Evolutionary conservation across 2,797 vertebrate species (phyloP).

Genomic region (Xyrichtys novacula): DNA sequence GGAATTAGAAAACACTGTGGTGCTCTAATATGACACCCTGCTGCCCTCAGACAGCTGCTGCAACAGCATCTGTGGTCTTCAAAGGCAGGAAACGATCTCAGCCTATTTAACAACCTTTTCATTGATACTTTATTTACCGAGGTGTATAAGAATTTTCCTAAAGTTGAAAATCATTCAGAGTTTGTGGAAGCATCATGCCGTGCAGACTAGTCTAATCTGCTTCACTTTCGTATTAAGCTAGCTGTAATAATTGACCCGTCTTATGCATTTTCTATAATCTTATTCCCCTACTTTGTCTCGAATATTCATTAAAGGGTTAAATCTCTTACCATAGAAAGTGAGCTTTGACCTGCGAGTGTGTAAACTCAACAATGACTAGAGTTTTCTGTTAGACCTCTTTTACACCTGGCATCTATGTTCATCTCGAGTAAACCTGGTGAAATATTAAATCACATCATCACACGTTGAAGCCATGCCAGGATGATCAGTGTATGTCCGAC

Average conservation of each 20-base stretch:
- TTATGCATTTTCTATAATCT: conserved; percentile 38
- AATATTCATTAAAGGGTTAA: conserved; percentile 32
- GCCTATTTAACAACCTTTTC: conserved; percentile 4
- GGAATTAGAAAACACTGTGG: conserved; percentile 17
- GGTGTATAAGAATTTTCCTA: too few species aligned
- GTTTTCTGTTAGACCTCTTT: conserved; percentile 12
- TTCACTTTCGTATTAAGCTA: conserved; percentile 37
- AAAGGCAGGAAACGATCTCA: neutral
- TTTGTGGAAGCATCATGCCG: conserved; percentile 11
- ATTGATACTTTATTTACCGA: conserved; percentile 1
- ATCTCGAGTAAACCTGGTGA: conserved; percentile 8
- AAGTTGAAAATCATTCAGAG: neutral
- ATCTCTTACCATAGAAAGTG: conserved; percentile 28
- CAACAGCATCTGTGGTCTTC: conserved; percentile 11
- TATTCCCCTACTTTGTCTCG: conserved; percentile 35
- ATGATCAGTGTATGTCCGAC: neutral
- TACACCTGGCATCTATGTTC: neutral
- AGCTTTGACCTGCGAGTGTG: conserved; percentile 6
- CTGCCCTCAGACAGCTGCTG: conserved; percentile 11
- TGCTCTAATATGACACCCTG: conserved; percentile 11
- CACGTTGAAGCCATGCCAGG: neutral
- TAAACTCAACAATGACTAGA: conserved; percentile 32
- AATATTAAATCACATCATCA: neutral
- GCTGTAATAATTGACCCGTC: conserved; percentile 35
- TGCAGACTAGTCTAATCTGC: conserved; percentile 33